phyloP scores from a whole-genome alignment of 2,113 vertebrate species.

The Laterallus jamaicensis region DNA sequence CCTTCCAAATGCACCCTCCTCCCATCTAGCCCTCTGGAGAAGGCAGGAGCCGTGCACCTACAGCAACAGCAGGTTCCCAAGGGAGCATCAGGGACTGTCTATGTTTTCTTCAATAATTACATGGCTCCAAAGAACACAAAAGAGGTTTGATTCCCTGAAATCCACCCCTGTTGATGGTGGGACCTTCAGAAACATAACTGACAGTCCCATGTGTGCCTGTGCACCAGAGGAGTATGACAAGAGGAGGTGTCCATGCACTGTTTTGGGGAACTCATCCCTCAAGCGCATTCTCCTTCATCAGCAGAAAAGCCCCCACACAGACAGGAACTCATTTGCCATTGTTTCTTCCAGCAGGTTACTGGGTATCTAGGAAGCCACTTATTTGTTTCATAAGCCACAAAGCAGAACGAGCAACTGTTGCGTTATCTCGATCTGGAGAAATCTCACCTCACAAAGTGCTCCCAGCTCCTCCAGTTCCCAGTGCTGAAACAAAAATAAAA shows the following conservation, averaged over 20 bases:
- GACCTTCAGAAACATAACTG: neutral
- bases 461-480: neutral
- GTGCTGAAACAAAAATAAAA: neutral
- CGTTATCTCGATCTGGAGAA: neutral
- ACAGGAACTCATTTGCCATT: neutral
- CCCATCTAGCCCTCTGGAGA: neutral
- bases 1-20: neutral
- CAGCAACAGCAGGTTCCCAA: neutral
- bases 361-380: neutral
- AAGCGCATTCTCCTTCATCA: neutral
- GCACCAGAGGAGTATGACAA: neutral
- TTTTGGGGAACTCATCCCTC: neutral
- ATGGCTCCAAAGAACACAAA: neutral
- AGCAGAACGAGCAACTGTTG: neutral
- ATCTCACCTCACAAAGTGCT: neutral
- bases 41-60: neutral
- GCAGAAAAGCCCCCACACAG: neutral
- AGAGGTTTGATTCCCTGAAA: neutral
- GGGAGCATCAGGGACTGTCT: neutral
- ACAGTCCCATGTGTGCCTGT: rapidly evolving
- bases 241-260: rapidly evolving
- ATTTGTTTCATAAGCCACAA: neutral
- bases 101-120: neutral
- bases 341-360: neutral
- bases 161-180: rapidly evolving